Evolutionary conservation across 2,888 invertebrate genomes (phyloP).

Genomic region (Macropis europaea): DNA sequence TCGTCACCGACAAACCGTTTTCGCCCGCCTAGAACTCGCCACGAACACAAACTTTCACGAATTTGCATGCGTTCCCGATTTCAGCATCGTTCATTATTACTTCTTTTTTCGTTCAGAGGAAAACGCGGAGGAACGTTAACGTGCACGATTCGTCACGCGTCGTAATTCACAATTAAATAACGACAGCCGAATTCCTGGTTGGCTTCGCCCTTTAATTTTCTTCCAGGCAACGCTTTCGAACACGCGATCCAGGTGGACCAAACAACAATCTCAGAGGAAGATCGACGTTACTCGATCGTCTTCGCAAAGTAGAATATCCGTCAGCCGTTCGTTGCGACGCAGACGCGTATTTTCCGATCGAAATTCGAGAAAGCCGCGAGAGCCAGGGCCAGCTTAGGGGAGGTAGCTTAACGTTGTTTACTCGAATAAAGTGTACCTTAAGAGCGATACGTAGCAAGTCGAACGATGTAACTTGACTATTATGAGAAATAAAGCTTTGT

Average conservation of each 20-base stretch:
- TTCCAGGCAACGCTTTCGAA: constrained; percentile 23
- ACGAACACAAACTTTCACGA: background rate
- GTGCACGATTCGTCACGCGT: background rate
- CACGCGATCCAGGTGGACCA: constrained; percentile 60
- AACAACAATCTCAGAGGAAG: constrained; percentile 61
- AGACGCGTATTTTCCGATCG: constrained; percentile 59
- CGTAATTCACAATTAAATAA: background rate
- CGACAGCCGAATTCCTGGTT: too few relatives aligned
- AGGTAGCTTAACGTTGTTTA: constrained; percentile 62
- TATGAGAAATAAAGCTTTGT: constrained; percentile 65
- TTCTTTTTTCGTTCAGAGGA: background rate
- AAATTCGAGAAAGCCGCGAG: constrained; percentile 10
- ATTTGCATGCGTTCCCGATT: background rate
- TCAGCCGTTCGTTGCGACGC: constrained; percentile 27
- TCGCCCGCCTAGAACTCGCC: background rate
- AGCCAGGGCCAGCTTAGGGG: constrained; percentile 32
- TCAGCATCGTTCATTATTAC: background rate
- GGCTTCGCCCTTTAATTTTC: too few relatives aligned
- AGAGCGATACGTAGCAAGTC: constrained; percentile 48
- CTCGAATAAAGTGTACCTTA: constrained; percentile 64
- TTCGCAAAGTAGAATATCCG: constrained; percentile 28
- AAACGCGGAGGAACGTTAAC: too few relatives aligned
- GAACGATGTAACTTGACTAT: constrained; percentile 60
- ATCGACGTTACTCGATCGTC: constrained; percentile 34
- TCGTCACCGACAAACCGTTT: background rate